Evolutionary conservation across 1,140 invertebrate genomes (phyloP), one percentile per base, ranked within the genome.

Genomic region (Cepaea nemoralis): DNA sequence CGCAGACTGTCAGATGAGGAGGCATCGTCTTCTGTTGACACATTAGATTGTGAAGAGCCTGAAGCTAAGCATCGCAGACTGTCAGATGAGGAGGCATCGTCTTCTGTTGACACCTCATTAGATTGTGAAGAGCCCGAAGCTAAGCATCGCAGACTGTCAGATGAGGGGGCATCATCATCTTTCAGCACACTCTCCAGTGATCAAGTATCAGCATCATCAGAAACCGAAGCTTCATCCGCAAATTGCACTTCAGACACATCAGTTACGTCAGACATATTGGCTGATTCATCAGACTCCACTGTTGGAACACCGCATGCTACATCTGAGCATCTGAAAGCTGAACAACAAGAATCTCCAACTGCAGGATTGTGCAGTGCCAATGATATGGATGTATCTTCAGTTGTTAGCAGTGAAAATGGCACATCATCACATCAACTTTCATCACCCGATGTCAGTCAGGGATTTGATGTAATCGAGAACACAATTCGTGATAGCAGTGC

Each of bases 31-130:
- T 37, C 59, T 14, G 2, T 33, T 3, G 42, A 50, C 14, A 31
- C 59, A 22, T 55, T 45, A 33, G 71, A 74, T 16, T 74, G 10
- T 45, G 42, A 74, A 24, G 71, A 74, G 24, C 71, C 71, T 74
- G 22, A 31, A 10, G 12, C 71, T 31, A 31, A 74, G 33, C 69
- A 42, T 10, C 10, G 12, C 35, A 70, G 40, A 40, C 2, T 70
- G 37, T 70, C 37, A 31, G 35, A 70, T 69, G 27, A 14, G 6
- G 10, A 33, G 1, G 69, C 69, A 5, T 63, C 59, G 33, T 63
- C 59, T 63, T 63, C 59, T 14, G 2, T 33, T 3, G 42, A 50
- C 14, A 31, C 59, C 16, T 63, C 59, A 22, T 55, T 45, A 33
- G 71, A 74, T 16, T 74, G 10, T 45, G 42, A 74, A 24, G 71